phyloP scores from a whole-genome alignment of 2,888 invertebrate genomes.

The Cerceris ruficornis region DNA sequence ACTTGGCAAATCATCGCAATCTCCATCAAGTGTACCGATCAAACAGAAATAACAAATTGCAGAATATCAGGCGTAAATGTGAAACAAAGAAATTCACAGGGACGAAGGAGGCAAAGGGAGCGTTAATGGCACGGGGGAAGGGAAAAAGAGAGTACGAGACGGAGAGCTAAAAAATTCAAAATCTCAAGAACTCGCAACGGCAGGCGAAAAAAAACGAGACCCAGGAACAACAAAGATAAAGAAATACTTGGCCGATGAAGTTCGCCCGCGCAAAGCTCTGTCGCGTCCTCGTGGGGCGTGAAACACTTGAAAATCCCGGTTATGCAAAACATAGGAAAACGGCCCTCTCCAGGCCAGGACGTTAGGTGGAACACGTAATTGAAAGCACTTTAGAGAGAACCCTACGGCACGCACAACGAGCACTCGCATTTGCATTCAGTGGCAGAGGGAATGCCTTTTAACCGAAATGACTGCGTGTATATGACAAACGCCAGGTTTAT shows the following conservation, averaged over 20 bases:
- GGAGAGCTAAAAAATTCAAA: constrained; percentile 10
- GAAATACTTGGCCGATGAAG: constrained; percentile 43
- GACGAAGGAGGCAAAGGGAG: background rate
- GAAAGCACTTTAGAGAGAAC: constrained; percentile 76
- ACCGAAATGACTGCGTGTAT: constrained; percentile 79
- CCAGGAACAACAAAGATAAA: constrained; percentile 19
- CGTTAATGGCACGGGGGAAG: background rate
- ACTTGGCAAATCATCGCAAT: too few relatives aligned
- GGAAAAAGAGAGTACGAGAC: background rate
- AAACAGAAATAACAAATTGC: too few relatives aligned
- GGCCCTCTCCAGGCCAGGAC: constrained; percentile 67
- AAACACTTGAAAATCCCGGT: constrained; percentile 73
- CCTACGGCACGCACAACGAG: constrained; percentile 72
- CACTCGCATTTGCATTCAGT: constrained; percentile 77
- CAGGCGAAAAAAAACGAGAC: background rate
- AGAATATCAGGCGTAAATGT: too few relatives aligned
- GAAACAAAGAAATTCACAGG: too few relatives aligned
- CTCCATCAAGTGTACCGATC: too few relatives aligned
- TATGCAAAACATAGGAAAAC: constrained; percentile 74
- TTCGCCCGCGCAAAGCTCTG: constrained; percentile 12
- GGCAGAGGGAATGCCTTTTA: constrained; percentile 76
- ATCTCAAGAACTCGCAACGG: constrained; percentile 1
- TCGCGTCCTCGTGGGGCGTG: constrained; percentile 65
- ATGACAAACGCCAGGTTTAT: constrained; percentile 79
- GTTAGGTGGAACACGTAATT: constrained; percentile 77